Base-by-base conservation (phyloP, 2,113 vertebrate genomes). In the Scytalopus superciliaris region DNA sequence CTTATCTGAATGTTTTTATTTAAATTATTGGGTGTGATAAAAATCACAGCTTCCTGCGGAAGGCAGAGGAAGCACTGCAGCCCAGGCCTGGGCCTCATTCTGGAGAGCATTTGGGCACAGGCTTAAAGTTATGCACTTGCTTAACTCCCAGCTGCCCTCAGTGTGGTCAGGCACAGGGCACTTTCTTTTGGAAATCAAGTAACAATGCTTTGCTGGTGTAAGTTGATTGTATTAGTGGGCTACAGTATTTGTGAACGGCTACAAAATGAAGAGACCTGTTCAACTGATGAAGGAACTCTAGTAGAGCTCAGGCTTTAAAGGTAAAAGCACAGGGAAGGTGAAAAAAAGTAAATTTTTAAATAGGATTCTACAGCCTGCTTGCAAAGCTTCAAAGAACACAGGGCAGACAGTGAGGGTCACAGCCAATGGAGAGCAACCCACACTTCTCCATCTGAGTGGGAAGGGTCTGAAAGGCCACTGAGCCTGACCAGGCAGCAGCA, bases 11-110 rank as follows among this genome's bases (percentile, higher is more conserved):
- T 93, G 94, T 25, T 94, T 89, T 75, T 84, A 92, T 91, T 95
- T 79, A 94, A 95, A 91, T 95, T 87, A 95, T 84, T 94, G 91
- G 77, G 81, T 89, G 94, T 87, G 94, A 96, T 93, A 94, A 84
- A 95, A 95, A 94, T 96, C 95, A 56, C 87, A 68, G 93, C 84
- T 95, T 95, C 87, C 94, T 87, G 89, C 7, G 7, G 85, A 72
- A 92, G 94, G 93, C 44, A 27, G 81, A 33, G 89, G 30, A 77
- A 94, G 80, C 60, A 25, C 37, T 31, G 31, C 68, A 86, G 80
- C 64, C 60, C 86, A 62, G 55, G 16, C 84, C 3, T 12, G 81
- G 89, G 80, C 66, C 87, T 74, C 72, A 17, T 28, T 45, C 86
- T 39, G 84, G 69, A 47, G 67, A 89, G 57, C 67, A 37, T 56